phyloP scores from a whole-genome alignment of 2,797 vertebrate species.

The Oreochromis grahami region DNA sequence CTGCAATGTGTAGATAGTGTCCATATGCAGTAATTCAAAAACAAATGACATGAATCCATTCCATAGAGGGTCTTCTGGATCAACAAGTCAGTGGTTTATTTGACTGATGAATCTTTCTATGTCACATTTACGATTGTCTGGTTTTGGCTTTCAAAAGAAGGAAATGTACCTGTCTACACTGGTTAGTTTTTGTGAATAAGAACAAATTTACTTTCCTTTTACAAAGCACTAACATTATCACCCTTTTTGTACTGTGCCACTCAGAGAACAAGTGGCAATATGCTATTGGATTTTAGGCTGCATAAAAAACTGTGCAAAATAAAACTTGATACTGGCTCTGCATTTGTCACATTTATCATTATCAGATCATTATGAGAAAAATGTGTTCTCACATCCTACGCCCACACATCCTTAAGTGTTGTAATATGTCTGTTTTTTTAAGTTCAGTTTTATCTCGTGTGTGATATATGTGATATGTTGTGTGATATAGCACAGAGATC shows the following conservation, averaged over 20 bases:
- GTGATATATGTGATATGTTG: neutral
- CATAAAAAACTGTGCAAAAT: neutral
- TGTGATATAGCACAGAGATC: neutral
- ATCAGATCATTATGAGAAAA: neutral
- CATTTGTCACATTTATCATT: neutral
- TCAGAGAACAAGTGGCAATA: neutral
- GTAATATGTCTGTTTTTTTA: neutral
- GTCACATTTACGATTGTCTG: neutral
- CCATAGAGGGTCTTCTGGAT: neutral
- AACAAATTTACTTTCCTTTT: neutral
- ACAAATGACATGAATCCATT: neutral
- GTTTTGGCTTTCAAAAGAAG: neutral
- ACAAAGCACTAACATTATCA: neutral
- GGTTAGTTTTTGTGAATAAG: neutral
- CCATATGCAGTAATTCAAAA: neutral
- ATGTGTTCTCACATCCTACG: neutral
- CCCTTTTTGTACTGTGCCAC: neutral
- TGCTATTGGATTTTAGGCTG: neutral
- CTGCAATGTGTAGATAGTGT: neutral
- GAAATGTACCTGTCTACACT: neutral
- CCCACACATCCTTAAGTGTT: neutral
- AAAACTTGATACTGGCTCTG: neutral
- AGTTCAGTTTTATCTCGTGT: neutral
- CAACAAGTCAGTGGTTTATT: neutral
- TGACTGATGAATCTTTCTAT: neutral